phyloP scores from a whole-genome alignment of 2,888 invertebrate species.

The Drosophila mimetica region DNA sequence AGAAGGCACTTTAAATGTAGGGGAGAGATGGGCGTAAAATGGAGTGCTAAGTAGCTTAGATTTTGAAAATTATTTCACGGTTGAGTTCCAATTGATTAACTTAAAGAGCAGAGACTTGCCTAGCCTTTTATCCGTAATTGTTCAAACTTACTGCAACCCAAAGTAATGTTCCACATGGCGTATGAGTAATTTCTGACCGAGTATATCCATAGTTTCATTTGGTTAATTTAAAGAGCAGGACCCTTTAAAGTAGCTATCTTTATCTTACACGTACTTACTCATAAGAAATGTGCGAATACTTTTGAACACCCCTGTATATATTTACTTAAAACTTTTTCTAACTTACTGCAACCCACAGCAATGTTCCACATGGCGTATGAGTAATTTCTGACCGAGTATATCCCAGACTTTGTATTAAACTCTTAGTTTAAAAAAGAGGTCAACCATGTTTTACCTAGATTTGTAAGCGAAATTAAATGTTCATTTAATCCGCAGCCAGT shows the following conservation, averaged over 20 bases:
- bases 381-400: not conserved
- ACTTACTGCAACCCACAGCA: not conserved
- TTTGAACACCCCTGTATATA: too few species aligned
- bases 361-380: not conserved
- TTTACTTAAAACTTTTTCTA: too few species aligned
- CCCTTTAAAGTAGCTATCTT: too few species aligned
- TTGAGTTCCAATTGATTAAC: slow-evolving; percentile 2
- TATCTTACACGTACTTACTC: too few species aligned
- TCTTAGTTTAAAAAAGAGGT: slow-evolving; percentile 10
- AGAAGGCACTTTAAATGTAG: slow-evolving; percentile 18
- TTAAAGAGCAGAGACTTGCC: not conserved
- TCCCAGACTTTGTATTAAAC: not conserved
- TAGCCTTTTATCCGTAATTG: too few species aligned
- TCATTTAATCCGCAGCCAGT: slow-evolving; percentile 25
- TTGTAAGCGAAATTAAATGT: slow-evolving; percentile 20
- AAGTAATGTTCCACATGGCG: too few species aligned
- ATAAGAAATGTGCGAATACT: too few species aligned
- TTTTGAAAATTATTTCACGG: slow-evolving; percentile 13
- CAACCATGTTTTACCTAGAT: not conserved
- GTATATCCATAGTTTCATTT: too few species aligned
- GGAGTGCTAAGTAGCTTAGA: slow-evolving; percentile 19
- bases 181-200: too few species aligned
- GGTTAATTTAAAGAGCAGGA: too few species aligned
- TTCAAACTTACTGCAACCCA: too few species aligned
- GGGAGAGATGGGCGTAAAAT: slow-evolving; percentile 3